Percentiles rank a stretch among this genome's conserved stretches.
Conservation (phyloP, 1,140 invertebrate species). For the Caenorhabditis remanei region DNA sequence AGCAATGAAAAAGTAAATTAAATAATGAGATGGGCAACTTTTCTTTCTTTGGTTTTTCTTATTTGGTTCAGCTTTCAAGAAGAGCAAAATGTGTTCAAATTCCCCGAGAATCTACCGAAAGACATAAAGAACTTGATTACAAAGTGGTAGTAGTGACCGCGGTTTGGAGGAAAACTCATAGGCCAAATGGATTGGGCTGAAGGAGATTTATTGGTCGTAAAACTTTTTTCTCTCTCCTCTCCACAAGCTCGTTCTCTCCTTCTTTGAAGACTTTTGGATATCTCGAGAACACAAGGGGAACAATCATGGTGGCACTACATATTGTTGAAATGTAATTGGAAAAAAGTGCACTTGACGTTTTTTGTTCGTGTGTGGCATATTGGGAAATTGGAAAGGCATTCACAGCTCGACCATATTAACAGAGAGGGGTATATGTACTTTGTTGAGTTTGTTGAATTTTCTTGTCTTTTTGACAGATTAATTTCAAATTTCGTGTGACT, state of each 20-base stretch:
- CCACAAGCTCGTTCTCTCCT: background rate
- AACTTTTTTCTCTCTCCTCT: background rate
- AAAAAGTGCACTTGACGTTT: background rate
- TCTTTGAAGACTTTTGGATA: background rate
- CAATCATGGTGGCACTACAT: background rate
- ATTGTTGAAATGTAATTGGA: background rate
- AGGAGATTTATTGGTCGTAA: conserved; percentile 39
- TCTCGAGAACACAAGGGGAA: background rate
- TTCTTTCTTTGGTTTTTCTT: no score
- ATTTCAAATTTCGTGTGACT: no score
- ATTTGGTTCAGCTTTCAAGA: no score
- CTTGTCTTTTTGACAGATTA: no score
- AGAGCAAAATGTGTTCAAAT: no score
- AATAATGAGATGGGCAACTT: no score
- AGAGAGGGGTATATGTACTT: no score
- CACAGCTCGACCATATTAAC: no score
- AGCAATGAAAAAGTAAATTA: no score
- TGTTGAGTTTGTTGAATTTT: no score
- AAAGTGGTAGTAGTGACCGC: background rate
- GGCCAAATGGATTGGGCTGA: conserved; percentile 18
- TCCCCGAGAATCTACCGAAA: background rate
- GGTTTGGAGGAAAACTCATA: conserved; percentile 1
- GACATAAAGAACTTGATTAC: conserved; percentile 3
- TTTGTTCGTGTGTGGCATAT: no score
- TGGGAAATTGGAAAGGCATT: no score